phyloP scores from a whole-genome alignment of 2,113 vertebrate genomes.

The Menura novaehollandiae region DNA sequence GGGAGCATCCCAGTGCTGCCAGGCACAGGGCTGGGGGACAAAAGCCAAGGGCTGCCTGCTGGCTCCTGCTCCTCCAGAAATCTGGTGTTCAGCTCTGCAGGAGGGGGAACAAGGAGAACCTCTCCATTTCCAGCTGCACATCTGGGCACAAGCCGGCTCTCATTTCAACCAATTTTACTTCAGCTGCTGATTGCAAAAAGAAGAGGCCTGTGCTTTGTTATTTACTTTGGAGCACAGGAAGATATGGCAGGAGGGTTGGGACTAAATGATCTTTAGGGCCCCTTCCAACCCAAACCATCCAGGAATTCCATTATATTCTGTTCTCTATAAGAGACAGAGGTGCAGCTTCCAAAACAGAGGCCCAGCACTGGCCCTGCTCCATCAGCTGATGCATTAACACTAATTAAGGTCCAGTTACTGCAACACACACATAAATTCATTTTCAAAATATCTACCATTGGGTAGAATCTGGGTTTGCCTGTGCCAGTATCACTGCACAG shows the following conservation, averaged over 20 bases:
- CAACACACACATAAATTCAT: background rate
- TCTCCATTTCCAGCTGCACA: background rate
- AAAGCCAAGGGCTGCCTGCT: background rate
- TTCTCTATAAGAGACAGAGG: background rate
- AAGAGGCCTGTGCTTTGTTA: background rate
- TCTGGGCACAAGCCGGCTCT: background rate
- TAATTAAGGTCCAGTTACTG: background rate
- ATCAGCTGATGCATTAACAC: background rate
- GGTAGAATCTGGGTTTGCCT: background rate
- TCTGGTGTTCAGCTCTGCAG: background rate
- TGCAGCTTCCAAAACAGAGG: background rate
- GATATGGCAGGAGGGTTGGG: background rate
- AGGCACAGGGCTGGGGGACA: background rate
- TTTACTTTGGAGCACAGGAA: background rate
- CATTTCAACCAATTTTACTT: background rate
- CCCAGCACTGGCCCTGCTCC: background rate
- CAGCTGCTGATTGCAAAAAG: background rate
- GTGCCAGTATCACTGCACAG: background rate
- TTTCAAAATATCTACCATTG: background rate
- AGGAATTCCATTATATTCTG: background rate
- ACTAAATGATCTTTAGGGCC: background rate
- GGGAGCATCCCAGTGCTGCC: background rate
- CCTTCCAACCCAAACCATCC: background rate
- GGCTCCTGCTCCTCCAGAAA: background rate
- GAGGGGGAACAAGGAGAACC: background rate